Conservation (phyloP, 2,113 vertebrate genomes). For the Albula goreensis region DNA sequence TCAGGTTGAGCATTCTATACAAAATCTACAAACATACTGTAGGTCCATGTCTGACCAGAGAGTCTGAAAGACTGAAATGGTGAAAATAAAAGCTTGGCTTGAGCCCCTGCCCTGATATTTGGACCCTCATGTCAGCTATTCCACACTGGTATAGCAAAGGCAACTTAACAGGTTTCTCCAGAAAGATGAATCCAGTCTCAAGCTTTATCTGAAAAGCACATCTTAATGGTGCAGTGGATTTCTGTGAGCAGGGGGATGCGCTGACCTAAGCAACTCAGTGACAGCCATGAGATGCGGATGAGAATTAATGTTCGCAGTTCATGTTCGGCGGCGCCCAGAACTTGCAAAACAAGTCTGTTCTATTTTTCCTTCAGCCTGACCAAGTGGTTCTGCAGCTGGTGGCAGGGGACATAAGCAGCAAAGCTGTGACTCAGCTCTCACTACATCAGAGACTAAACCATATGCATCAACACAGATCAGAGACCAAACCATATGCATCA, state of each 20-base stretch:
- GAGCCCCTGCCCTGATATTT: slow-evolving; percentile 44
- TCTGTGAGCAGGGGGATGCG: slow-evolving; percentile 1
- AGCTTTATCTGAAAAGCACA: slow-evolving; percentile 48
- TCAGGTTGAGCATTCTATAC: background rate
- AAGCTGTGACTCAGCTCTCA: background rate
- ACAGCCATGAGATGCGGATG: slow-evolving; percentile 23
- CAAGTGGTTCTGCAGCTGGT: background rate
- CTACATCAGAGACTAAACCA: background rate
- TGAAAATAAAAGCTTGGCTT: background rate
- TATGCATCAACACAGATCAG: background rate
- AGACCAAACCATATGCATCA: too few relatives aligned
- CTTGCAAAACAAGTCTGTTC: slow-evolving; percentile 54
- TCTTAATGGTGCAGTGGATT: slow-evolving; percentile 12
- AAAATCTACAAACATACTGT: background rate
- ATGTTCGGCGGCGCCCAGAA: slow-evolving; percentile 55
- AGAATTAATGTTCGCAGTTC: slow-evolving; percentile 40
- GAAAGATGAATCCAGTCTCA: background rate
- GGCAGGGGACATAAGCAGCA: background rate
- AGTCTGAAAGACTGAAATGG: background rate
- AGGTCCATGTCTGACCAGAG: background rate
- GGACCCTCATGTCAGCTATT: slow-evolving; percentile 55
- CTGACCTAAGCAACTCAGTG: slow-evolving; percentile 22
- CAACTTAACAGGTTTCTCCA: slow-evolving; percentile 10
- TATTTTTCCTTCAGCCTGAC: slow-evolving; percentile 43
- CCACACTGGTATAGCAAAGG: slow-evolving; percentile 36